These are phyloP conservation scores for Punctoribates punctum DNA, from an alignment of 2,888 invertebrate species.

Conservation along the genomic window DNA sequence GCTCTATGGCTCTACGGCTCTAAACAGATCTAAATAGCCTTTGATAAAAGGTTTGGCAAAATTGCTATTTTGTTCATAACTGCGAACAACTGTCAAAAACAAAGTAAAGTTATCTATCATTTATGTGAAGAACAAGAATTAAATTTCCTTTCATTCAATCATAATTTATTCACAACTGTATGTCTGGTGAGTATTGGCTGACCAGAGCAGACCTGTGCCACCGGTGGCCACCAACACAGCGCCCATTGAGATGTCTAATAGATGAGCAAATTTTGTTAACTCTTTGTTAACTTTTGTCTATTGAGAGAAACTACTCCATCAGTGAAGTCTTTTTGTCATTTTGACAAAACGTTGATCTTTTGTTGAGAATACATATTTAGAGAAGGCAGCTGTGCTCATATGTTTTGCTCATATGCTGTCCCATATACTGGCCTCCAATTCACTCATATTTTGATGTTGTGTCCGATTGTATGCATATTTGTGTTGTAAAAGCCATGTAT, in stretches of 20 bases:
- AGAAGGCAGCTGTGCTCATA: slow-evolving; percentile 33
- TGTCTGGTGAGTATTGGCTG: too few relatives aligned
- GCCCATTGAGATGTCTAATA: too few relatives aligned
- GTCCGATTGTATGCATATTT: slow-evolving; percentile 4
- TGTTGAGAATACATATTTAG: slow-evolving; percentile 32
- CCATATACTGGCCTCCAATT: too few relatives aligned
- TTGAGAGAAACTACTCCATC: neutral
- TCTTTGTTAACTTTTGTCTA: slow-evolving; percentile 14
- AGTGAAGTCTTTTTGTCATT: slow-evolving; percentile 8
- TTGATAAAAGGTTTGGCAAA: too few relatives aligned
- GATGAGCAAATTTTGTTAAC: slow-evolving; percentile 18
- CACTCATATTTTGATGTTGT: neutral
- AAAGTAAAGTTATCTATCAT: neutral
- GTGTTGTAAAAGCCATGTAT: slow-evolving; percentile 25
- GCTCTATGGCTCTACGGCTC: too few relatives aligned
- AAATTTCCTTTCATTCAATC: neutral
- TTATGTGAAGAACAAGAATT: slow-evolving; percentile 13
- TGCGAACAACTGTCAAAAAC: neutral
- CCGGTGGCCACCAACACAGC: neutral
- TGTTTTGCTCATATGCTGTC: neutral
- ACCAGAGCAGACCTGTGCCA: too few relatives aligned
- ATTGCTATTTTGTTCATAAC: too few relatives aligned
- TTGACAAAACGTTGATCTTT: neutral
- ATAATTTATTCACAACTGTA: neutral
- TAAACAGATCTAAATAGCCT: too few relatives aligned